phyloP scores from a whole-genome alignment of 2,797 vertebrate genomes.

The Gouania willdenowi region DNA sequence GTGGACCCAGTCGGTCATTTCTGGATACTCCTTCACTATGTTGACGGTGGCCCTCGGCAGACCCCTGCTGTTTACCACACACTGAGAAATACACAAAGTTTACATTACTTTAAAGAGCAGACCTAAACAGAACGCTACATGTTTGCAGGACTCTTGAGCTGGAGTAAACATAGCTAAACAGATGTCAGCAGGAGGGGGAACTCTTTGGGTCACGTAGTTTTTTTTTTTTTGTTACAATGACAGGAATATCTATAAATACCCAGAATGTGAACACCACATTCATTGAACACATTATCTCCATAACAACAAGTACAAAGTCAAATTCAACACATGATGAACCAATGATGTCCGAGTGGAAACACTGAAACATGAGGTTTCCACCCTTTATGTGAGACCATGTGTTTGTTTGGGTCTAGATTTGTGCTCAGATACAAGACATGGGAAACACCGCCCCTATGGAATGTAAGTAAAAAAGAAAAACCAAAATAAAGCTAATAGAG shows the following conservation, averaged over 20 bases:
- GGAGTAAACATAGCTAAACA: not conserved
- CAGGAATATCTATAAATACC: not conserved
- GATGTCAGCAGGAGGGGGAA: not conserved
- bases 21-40: constrained; percentile 65
- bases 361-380: not conserved
- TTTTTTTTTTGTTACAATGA: not conserved
- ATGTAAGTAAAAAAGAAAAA: not conserved
- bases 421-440: not conserved
- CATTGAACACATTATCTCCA: not conserved
- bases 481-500: not conserved
- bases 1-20: constrained; percentile 73
- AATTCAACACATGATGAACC: not conserved
- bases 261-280: not conserved
- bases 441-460: not conserved
- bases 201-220: too few relatives aligned
- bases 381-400: constrained; percentile 10
- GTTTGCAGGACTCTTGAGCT: too few relatives aligned
- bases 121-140: not conserved
- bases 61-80: constrained; percentile 59
- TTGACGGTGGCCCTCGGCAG: constrained; percentile 50
- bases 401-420: not conserved
- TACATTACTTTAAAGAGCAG: not conserved
- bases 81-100: constrained; percentile 53
- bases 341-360: constrained; percentile 12
- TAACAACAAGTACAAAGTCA: not conserved